phyloP scores from a whole-genome alignment of 2,888 invertebrate species.

The Pollenia angustigena region DNA sequence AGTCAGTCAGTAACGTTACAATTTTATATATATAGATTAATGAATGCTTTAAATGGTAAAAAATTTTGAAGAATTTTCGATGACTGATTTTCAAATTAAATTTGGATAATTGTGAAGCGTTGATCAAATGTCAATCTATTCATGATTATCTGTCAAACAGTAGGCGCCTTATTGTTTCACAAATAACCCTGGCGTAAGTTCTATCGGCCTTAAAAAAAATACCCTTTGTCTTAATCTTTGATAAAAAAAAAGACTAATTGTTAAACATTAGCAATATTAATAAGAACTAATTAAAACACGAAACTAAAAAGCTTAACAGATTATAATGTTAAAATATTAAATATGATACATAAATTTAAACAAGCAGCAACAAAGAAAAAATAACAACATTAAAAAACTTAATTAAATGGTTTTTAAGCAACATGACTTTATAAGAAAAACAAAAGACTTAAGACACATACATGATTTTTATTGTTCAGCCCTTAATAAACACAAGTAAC shows the following conservation, averaged over 20 bases:
- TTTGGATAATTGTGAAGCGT: too few species aligned
- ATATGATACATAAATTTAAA: not conserved
- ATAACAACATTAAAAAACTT: not conserved
- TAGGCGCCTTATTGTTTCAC: too few species aligned
- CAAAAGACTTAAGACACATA: conserved; percentile 37
- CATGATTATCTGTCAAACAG: too few species aligned
- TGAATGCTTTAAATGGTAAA: too few species aligned
- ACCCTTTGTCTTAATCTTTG: not conserved
- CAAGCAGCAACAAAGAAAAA: not conserved
- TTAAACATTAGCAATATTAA: conserved; percentile 39
- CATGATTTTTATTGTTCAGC: conserved; percentile 1
- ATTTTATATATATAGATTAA: too few species aligned
- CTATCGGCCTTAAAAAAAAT: not conserved
- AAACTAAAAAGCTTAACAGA: not conserved
- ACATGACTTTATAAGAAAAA: conserved; percentile 1
- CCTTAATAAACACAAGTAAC: not conserved
- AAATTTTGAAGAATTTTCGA: too few species aligned
- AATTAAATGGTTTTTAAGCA: not conserved
- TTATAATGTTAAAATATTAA: conserved; percentile 24
- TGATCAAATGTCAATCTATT: too few species aligned
- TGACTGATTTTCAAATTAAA: too few species aligned
- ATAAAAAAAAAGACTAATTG: conserved; percentile 9
- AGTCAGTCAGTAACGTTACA: too few species aligned
- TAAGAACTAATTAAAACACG: conserved; percentile 23
- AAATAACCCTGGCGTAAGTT: too few species aligned